A percentile compares a stretch with the other conserved stretches of the same genome.
phyloP scores from a whole-genome alignment of 1,140 invertebrate genomes.

The Achatina immaculata region DNA sequence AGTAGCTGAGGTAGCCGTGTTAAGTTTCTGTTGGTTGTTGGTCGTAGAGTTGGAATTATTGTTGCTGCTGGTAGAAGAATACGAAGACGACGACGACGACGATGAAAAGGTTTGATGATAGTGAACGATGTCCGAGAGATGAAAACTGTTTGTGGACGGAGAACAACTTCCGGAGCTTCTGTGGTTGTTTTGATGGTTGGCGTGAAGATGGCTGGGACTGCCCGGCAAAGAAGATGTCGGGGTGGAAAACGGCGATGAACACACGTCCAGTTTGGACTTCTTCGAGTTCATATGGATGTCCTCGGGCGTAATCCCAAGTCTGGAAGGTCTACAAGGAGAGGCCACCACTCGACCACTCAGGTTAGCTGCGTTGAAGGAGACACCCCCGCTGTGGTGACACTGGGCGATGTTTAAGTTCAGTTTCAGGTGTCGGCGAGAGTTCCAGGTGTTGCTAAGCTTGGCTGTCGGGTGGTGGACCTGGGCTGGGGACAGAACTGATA shows the following conservation, averaged over 20 bases:
- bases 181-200: background rate
- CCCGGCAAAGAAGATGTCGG: conserved; percentile 23
- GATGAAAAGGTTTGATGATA: conserved; percentile 30
- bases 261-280: conserved; percentile 35
- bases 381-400: conserved; percentile 26
- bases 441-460: conserved; percentile 38
- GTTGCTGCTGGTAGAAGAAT: background rate
- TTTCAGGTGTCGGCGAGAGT: conserved; percentile 38
- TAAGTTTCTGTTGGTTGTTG: conserved; percentile 4
- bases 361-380: conserved; percentile 30
- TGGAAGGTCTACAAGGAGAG: background rate
- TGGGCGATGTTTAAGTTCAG: conserved; percentile 43
- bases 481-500: conserved; percentile 52
- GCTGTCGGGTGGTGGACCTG: background rate
- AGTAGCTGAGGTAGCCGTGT: conserved; percentile 30
- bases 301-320: background rate
- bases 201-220: conserved; percentile 1
- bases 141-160: background rate
- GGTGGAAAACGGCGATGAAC: conserved; percentile 16
- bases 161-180: background rate
- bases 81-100: background rate
- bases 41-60: background rate
- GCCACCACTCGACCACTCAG: background rate
- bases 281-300: conserved; percentile 33
- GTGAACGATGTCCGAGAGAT: conserved; percentile 11